phyloP scores from a whole-genome alignment of 2,797 vertebrate genomes.

The Eulemur rubriventer region DNA sequence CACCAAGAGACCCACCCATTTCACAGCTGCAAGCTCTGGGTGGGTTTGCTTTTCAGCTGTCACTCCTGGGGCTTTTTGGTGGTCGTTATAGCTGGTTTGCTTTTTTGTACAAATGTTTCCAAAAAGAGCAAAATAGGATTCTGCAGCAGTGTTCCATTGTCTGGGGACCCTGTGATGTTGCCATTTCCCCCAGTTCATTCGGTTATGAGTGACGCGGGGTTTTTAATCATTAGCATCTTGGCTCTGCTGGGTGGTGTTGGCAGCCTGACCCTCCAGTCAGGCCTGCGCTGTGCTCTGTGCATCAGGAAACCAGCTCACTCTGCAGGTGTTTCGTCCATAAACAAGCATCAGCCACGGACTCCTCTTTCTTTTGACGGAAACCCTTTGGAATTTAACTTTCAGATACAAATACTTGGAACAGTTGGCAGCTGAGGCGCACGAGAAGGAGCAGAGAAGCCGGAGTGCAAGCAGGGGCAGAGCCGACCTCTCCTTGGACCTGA shows the following conservation, averaged over 20 bases:
- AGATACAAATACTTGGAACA: conserved; percentile 97
- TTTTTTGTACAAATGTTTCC: conserved; percentile 71
- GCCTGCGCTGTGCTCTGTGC: conserved; percentile 68
- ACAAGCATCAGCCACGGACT: conserved; percentile 82
- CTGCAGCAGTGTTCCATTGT: conserved; percentile 64
- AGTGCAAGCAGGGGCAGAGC: conserved; percentile 89
- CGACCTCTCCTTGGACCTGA: conserved; percentile 95
- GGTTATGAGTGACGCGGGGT: conserved; percentile 77
- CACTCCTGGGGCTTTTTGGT: conserved; percentile 43
- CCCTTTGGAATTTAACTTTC: conserved; percentile 89
- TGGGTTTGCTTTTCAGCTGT: conserved; percentile 71
- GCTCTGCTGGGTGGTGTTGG: conserved; percentile 67
- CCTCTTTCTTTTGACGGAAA: conserved; percentile 87
- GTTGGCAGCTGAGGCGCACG: conserved; percentile 92
- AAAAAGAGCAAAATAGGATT: conserved; percentile 66
- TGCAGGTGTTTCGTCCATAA: conserved; percentile 87
- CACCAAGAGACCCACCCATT: conserved; percentile 60
- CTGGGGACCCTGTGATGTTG: conserved; percentile 71
- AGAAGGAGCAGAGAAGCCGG: conserved; percentile 90
- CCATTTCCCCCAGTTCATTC: conserved; percentile 64
- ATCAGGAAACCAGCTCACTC: conserved; percentile 82
- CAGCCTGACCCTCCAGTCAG: conserved; percentile 72
- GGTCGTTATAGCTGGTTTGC: conserved; percentile 63
- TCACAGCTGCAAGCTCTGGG: conserved; percentile 72
- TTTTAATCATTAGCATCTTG: conserved; percentile 78